phyloP scores from a whole-genome alignment of 2,113 vertebrate genomes.

The Gymnobelideus leadbeateri region DNA sequence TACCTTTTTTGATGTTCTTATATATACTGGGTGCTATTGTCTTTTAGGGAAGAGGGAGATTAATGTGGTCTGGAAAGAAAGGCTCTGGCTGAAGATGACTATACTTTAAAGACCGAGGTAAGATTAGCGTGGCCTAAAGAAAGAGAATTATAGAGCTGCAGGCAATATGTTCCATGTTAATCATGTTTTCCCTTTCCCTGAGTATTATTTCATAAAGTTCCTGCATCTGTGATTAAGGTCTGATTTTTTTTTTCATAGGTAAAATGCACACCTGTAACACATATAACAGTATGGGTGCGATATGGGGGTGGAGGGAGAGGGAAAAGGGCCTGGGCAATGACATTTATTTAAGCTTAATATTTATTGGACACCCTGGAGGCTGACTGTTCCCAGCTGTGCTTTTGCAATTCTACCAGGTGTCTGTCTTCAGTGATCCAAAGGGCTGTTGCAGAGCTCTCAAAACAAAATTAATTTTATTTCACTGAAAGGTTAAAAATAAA shows the following conservation, averaged over 20 bases:
- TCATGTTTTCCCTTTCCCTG: neutral
- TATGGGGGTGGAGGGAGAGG: neutral
- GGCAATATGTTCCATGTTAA: neutral
- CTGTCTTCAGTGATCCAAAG: neutral
- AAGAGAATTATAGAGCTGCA: neutral
- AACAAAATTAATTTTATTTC: slow-evolving; percentile 11
- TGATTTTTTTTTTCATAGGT: neutral
- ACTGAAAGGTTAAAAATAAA: neutral
- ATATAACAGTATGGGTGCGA: neutral
- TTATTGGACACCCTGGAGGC: neutral
- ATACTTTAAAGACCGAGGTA: neutral
- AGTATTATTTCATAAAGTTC: neutral
- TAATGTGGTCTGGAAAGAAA: neutral
- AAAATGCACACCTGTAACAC: neutral
- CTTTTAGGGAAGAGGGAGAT: neutral
- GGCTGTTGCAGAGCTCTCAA: neutral
- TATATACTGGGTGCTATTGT: neutral
- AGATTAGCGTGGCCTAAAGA: neutral
- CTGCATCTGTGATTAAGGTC: neutral
- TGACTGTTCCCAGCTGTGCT: neutral
- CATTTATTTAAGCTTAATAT: neutral
- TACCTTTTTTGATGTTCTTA: neutral
- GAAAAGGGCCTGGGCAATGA: neutral
- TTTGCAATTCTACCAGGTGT: neutral
- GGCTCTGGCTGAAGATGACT: neutral